phyloP scores from a whole-genome alignment of 2,888 invertebrate species.

The Macroteleia sp. region DNA sequence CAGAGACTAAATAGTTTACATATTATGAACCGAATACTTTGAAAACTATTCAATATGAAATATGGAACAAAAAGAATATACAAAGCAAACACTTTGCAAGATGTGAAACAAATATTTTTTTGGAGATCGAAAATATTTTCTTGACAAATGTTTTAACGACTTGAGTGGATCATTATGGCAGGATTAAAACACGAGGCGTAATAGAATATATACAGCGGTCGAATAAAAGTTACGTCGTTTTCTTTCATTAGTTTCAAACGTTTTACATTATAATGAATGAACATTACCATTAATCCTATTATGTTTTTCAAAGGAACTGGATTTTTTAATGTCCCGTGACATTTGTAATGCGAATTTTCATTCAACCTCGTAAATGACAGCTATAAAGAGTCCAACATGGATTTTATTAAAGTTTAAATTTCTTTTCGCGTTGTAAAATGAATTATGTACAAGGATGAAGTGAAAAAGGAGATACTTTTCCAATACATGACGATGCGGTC shows the following conservation, averaged over 20 bases:
- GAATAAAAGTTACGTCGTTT: slow-evolving; percentile 1
- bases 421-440: background rate
- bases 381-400: slow-evolving; percentile 6
- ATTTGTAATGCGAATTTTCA: slow-evolving; percentile 32
- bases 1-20: no score
- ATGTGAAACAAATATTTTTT: background rate
- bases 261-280: slow-evolving; percentile 32
- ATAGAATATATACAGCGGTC: slow-evolving; percentile 15
- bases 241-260: slow-evolving; percentile 33
- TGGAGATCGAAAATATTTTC: background rate
- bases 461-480: no score
- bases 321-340: slow-evolving; percentile 13
- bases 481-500: no score
- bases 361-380: slow-evolving; percentile 19
- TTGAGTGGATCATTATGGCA: no score
- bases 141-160: background rate
- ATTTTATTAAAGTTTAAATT: slow-evolving; percentile 22
- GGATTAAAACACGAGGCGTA: background rate
- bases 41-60: no score
- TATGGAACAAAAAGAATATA: no score
- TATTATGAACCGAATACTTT: no score
- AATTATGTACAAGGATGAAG: no score
- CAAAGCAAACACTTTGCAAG: no score
- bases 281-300: slow-evolving; percentile 19
- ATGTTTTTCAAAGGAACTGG: slow-evolving; percentile 19